phyloP scores from a whole-genome alignment of 2,113 vertebrate species.

The Paralichthys olivaceus region DNA sequence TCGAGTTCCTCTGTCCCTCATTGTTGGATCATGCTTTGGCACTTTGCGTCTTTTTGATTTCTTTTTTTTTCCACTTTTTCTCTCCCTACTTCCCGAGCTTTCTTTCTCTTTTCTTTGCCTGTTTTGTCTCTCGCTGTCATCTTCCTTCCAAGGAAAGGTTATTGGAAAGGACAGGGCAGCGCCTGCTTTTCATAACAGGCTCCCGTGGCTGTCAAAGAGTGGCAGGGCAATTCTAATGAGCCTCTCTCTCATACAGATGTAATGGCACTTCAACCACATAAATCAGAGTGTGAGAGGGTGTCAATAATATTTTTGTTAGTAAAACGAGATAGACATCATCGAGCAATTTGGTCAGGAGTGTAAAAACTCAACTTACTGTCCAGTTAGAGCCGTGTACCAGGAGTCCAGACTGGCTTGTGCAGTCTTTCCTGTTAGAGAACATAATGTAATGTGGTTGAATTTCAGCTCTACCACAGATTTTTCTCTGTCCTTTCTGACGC shows the following conservation, averaged over 20 bases:
- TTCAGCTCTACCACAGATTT: neutral
- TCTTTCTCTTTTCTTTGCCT: slow-evolving; percentile 64
- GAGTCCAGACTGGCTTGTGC: neutral
- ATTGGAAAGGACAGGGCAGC: slow-evolving; percentile 79
- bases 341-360: slow-evolving; percentile 45
- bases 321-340: slow-evolving; percentile 48
- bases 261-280: slow-evolving; percentile 58
- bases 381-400: slow-evolving; percentile 1
- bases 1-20: slow-evolving; percentile 53
- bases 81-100: slow-evolving; percentile 41
- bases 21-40: slow-evolving; percentile 55
- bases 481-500: neutral
- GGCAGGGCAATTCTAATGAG: slow-evolving; percentile 78
- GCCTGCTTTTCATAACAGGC: slow-evolving; percentile 76
- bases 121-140: slow-evolving; percentile 65
- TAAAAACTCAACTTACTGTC: neutral
- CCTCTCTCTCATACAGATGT: slow-evolving; percentile 48
- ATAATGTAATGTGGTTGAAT: neutral
- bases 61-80: neutral
- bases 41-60: slow-evolving; percentile 42
- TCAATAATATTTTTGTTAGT: slow-evolving; percentile 70
- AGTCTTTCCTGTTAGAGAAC: neutral
- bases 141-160: slow-evolving; percentile 76
- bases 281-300: slow-evolving; percentile 61
- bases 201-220: slow-evolving; percentile 67